Percentiles rank a stretch among this genome's conserved stretches.
These are phyloP conservation scores for Neuroscelio doddi DNA, from an alignment of 2,888 invertebrate species.

Conservation along the genomic window DNA sequence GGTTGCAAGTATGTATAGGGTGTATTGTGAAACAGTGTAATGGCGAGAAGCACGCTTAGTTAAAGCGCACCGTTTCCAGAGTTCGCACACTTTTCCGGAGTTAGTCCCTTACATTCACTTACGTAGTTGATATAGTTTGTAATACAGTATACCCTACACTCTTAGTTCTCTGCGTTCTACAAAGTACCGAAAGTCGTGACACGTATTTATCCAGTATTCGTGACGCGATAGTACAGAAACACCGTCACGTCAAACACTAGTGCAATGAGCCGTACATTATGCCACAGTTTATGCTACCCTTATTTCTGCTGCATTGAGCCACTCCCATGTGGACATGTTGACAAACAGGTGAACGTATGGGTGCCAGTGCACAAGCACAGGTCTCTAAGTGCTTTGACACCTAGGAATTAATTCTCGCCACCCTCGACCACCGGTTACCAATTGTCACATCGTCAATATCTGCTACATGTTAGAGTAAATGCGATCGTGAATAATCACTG, in stretches of 20 bases:
- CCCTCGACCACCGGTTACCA: conserved; percentile 2
- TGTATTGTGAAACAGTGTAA: conserved; percentile 27
- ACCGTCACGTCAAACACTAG: conserved; percentile 26
- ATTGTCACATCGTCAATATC: not conserved
- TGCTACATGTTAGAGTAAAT: not conserved
- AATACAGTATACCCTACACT: not conserved
- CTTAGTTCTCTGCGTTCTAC: conserved; percentile 9
- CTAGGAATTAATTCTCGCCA: conserved; percentile 40
- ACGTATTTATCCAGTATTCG: conserved; percentile 27
- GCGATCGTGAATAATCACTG: too few relatives aligned
- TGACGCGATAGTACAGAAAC: conserved; percentile 34
- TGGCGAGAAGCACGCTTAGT: conserved; percentile 30
- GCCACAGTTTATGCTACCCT: conserved; percentile 42
- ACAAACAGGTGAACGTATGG: conserved; percentile 8
- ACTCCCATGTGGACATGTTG: conserved; percentile 15
- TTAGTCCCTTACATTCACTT: conserved; percentile 15
- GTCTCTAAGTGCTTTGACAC: conserved; percentile 40
- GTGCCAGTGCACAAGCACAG: conserved; percentile 8
- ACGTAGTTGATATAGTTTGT: conserved; percentile 10
- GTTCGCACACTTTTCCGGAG: conserved; percentile 2
- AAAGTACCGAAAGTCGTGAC: conserved; percentile 16
- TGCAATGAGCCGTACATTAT: conserved; percentile 49
- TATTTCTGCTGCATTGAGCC: conserved; percentile 24
- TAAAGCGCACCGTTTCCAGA: not conserved
- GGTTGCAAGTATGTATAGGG: conserved; percentile 8